These are phyloP conservation scores for Choristoneura fumiferana DNA, from an alignment of 1,140 invertebrate species.

Conservation along the genomic window DNA sequence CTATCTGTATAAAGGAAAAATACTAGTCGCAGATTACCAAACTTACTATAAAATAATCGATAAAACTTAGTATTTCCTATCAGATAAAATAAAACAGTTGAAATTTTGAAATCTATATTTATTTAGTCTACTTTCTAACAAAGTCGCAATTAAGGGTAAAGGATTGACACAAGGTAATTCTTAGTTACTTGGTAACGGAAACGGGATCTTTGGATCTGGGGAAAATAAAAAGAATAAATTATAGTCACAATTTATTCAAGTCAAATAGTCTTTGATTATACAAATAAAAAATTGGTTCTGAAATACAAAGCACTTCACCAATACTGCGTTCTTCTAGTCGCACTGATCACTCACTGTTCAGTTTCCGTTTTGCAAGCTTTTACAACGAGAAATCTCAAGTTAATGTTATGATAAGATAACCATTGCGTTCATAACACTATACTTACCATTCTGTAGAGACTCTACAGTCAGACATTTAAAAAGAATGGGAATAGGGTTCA, in stretches of 20 bases:
- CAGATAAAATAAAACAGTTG: neutral
- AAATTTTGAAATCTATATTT: neutral
- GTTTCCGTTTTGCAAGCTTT: slow-evolving; percentile 74
- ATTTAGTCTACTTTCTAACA: neutral
- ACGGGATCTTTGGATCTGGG: slow-evolving; percentile 65
- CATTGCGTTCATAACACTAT: slow-evolving; percentile 28
- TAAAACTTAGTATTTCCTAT: slow-evolving; percentile 17
- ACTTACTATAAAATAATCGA: slow-evolving; percentile 71
- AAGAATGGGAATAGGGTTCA: slow-evolving; percentile 25
- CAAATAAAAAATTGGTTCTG: slow-evolving; percentile 42
- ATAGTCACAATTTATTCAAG: slow-evolving; percentile 61
- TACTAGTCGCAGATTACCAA: slow-evolving; percentile 67
- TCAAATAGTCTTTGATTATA: slow-evolving; percentile 45
- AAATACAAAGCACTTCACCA: slow-evolving; percentile 57
- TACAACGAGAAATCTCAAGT: slow-evolving; percentile 58
- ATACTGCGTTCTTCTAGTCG: slow-evolving; percentile 35
- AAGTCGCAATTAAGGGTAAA: too few species aligned
- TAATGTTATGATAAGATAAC: slow-evolving; percentile 31
- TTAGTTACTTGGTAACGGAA: slow-evolving; percentile 43
- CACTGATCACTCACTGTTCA: slow-evolving; percentile 64
- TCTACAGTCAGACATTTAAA: slow-evolving; percentile 1
- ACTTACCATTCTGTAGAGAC: slow-evolving; percentile 41
- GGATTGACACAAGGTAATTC: neutral
- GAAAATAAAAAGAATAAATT: slow-evolving; percentile 54
- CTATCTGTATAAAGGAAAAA: slow-evolving; percentile 68